These are phyloP conservation scores for Vimba vimba DNA, from an alignment of 2,113 vertebrate genomes.

Conservation along the genomic window DNA sequence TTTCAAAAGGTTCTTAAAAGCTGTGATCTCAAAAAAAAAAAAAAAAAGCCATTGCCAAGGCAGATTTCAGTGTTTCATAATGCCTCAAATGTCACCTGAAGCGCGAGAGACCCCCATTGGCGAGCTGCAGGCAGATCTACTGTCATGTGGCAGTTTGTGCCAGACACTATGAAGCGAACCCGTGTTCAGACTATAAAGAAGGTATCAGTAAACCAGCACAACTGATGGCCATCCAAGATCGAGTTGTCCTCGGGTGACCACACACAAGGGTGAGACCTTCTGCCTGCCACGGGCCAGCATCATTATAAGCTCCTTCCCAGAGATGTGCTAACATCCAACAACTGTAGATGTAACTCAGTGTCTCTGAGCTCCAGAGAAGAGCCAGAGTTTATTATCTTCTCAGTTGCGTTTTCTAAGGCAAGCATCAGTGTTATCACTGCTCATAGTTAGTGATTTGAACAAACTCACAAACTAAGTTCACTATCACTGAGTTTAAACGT, in stretches of 20 bases:
- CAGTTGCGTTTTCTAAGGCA: not conserved
- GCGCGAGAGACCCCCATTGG: constrained; percentile 19
- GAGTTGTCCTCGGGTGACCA: not conserved
- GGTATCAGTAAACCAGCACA: constrained; percentile 5
- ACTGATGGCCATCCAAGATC: constrained; percentile 19
- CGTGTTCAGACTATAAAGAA: constrained; percentile 25
- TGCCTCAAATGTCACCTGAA: constrained; percentile 18
- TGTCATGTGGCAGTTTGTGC: not conserved
- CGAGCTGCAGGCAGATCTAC: not conserved
- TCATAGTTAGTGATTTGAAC: not conserved
- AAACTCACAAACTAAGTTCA: not conserved
- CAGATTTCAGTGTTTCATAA: constrained; percentile 10
- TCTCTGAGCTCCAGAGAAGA: not conserved
- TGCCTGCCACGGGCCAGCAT: constrained; percentile 11
- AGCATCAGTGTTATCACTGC: not conserved
- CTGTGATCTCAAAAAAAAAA: not conserved
- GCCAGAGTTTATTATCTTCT: not conserved
- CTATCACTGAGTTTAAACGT: not conserved
- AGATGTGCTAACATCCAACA: not conserved
- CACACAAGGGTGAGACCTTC: constrained; percentile 4
- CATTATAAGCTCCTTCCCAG: not conserved
- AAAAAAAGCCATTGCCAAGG: not conserved
- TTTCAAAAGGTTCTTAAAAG: not conserved
- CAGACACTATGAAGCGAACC: constrained; percentile 11
- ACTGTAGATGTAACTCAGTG: not conserved